Conservation (phyloP, 2,113 vertebrate species). For the Ariopsis seemanni region DNA sequence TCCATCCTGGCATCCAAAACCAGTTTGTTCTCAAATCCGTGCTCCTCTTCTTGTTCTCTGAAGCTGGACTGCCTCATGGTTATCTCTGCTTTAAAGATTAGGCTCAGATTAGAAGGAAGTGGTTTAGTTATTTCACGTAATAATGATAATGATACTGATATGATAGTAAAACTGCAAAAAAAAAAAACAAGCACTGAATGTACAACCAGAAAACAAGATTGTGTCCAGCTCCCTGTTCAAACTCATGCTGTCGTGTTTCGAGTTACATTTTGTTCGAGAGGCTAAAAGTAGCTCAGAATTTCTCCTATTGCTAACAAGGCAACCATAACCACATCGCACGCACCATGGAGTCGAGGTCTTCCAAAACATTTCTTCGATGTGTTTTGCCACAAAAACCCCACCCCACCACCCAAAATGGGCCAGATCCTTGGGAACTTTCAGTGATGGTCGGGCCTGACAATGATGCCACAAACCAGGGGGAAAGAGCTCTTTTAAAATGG, state of each 20-base stretch:
- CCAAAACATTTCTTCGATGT: constrained; percentile 65
- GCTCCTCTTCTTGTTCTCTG: neutral
- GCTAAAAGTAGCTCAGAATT: constrained; percentile 56
- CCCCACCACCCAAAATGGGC: constrained; percentile 71
- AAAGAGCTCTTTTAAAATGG: constrained; percentile 1
- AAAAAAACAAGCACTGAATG: neutral
- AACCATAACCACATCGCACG: constrained; percentile 72
- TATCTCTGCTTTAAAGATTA: constrained; percentile 53
- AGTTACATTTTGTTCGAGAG: constrained; percentile 30
- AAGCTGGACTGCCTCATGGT: constrained; percentile 33
- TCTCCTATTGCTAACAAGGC: constrained; percentile 67
- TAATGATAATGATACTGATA: constrained; percentile 20
- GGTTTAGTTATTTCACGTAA: constrained; percentile 32
- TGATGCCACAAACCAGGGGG: constrained; percentile 3
- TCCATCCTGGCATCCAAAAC: neutral
- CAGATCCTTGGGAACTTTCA: constrained; percentile 64
- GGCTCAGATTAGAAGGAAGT: constrained; percentile 23
- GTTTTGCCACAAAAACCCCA: constrained; percentile 68
- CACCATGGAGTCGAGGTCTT: constrained; percentile 66
- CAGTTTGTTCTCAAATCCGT: neutral
- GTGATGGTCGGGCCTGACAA: constrained; percentile 48
- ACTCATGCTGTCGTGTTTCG: neutral
- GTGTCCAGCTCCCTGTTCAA: neutral
- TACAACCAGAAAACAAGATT: neutral
- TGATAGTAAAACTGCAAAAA: constrained; percentile 5